Percentiles rank a stretch among this genome's conserved stretches.
Conservation (phyloP, 2,888 invertebrate species). For the Ethmia dodecea region DNA sequence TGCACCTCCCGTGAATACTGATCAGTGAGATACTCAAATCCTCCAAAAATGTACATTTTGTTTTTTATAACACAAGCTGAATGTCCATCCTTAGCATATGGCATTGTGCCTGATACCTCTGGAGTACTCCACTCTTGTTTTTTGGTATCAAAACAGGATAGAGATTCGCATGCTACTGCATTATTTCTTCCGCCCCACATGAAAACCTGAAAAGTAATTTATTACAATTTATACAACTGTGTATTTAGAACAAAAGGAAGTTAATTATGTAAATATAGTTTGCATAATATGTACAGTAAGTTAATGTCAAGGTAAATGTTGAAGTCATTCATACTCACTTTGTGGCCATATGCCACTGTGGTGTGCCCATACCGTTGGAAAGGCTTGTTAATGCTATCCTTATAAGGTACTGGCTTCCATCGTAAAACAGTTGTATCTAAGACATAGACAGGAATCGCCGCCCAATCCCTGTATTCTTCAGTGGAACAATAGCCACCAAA, state of each 20-base stretch:
- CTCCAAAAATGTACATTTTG: conserved; percentile 93
- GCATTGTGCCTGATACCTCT: conserved; percentile 81
- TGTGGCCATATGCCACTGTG: conserved; percentile 87
- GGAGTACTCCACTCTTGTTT: conserved; percentile 83
- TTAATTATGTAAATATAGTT: conserved; percentile 5
- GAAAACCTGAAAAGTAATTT: conserved; percentile 74
- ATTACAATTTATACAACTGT: neutral
- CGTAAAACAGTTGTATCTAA: conserved; percentile 84
- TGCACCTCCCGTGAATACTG: conserved; percentile 89
- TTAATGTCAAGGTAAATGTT: too few relatives aligned
- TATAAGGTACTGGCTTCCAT: conserved; percentile 77
- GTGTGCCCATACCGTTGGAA: conserved; percentile 95
- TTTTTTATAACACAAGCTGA: conserved; percentile 88
- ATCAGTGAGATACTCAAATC: conserved; percentile 91
- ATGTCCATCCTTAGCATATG: conserved; percentile 93
- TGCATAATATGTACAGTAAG: too few relatives aligned
- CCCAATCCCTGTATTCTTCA: conserved; percentile 84
- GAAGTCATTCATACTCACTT: conserved; percentile 62
- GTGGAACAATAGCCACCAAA: conserved; percentile 96
- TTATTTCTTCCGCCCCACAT: conserved; percentile 97
- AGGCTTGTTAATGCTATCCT: conserved; percentile 77
- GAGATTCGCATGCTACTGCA: conserved; percentile 84
- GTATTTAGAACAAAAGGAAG: conserved; percentile 6
- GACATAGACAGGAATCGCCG: conserved; percentile 92
- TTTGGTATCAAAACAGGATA: conserved; percentile 89